Conservation (phyloP, 2,113 vertebrate species). For the Anarrhichthys ocellatus region DNA sequence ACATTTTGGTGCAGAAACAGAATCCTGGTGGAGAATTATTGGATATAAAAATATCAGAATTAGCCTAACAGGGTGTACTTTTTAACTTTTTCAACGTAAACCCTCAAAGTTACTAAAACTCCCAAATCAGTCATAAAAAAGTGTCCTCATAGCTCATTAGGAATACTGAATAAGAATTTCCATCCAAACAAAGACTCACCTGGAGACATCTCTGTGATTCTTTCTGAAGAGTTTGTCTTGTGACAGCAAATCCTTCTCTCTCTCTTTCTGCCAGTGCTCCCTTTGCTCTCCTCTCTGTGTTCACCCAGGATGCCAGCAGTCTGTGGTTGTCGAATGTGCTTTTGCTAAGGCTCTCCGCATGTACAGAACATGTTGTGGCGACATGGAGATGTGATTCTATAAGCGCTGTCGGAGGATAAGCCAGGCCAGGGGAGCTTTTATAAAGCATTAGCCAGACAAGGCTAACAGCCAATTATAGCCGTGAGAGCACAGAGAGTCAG, state of each 20-base stretch:
- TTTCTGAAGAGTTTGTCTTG: background rate
- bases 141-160: background rate
- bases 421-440: constrained; percentile 48
- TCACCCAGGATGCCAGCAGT: constrained; percentile 6
- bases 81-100: background rate
- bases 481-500: constrained; percentile 1
- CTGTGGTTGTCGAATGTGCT: constrained; percentile 16
- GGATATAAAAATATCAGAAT: background rate
- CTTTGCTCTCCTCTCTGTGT: background rate
- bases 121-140: background rate
- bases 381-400: constrained; percentile 35
- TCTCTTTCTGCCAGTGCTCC: background rate
- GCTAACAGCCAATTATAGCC: constrained; percentile 65
- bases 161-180: background rate
- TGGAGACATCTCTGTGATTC: background rate
- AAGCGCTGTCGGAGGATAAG: constrained; percentile 32
- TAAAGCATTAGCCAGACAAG: constrained; percentile 53
- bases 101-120: background rate
- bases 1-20: background rate
- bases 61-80: background rate
- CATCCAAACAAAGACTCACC: constrained; percentile 32
- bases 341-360: constrained; percentile 20
- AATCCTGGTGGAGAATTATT: background rate
- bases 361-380: background rate
- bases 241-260: background rate